These are phyloP conservation scores for Fringilla coelebs DNA, from an alignment of 2,797 vertebrate genomes.

Conservation along the genomic window DNA sequence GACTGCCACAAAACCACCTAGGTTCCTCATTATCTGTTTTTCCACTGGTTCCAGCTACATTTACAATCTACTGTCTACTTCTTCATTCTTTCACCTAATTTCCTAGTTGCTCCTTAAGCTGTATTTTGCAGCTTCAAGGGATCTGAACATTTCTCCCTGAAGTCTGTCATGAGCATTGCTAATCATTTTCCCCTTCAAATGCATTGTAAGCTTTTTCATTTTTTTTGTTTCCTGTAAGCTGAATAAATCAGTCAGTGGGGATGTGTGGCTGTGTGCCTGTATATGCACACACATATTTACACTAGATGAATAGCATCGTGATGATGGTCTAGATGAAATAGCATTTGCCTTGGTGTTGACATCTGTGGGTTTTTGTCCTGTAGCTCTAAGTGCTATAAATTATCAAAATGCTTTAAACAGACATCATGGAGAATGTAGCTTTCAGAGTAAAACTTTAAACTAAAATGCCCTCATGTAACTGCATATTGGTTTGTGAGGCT, in stretches of 20 bases:
- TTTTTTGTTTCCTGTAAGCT: not conserved
- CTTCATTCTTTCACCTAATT: not conserved
- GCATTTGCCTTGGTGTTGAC: not conserved
- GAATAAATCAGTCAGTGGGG: not conserved
- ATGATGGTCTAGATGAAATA: not conserved
- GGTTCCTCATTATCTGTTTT: not conserved
- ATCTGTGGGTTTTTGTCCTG: not conserved
- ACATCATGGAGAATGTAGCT: not conserved
- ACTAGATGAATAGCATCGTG: not conserved
- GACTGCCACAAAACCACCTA: not conserved
- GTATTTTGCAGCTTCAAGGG: not conserved
- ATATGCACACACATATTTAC: rapidly evolving
- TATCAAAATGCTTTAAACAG: not conserved
- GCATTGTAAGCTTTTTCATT: not conserved
- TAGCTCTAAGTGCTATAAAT: not conserved
- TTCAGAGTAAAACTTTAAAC: not conserved
- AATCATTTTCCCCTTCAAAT: not conserved
- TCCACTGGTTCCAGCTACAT: not conserved
- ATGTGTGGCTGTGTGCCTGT: not conserved
- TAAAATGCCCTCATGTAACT: not conserved
- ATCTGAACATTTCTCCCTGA: not conserved
- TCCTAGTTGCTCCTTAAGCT: not conserved
- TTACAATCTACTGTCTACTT: not conserved
- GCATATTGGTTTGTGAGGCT: not conserved
- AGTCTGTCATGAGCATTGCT: not conserved